Conservation (phyloP, 2,888 invertebrate species). For the Agrenia bidenticulata region DNA sequence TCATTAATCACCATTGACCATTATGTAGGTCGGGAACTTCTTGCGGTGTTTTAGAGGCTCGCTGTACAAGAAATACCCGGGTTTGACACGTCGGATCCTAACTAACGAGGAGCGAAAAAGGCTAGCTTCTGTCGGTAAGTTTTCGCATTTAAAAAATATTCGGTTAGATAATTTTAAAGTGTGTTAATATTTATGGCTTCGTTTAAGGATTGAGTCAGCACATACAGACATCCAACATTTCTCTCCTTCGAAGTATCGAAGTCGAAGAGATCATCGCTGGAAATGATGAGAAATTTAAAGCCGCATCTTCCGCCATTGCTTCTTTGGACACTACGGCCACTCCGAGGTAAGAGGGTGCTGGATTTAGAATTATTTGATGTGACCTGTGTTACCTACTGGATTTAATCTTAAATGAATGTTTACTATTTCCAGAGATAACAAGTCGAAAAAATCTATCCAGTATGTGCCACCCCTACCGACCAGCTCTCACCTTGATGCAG, state of each 20-base stretch:
- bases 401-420: not conserved
- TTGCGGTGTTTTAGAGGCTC: conserved; percentile 94
- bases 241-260: conserved; percentile 85
- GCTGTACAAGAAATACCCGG: conserved; percentile 97
- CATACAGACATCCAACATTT: conserved; percentile 93
- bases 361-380: not conserved
- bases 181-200: no score
- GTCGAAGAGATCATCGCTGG: conserved; percentile 98
- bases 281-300: conserved; percentile 96
- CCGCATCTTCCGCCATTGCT: conserved; percentile 83
- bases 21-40: conserved; percentile 85
- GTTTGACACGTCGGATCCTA: conserved; percentile 83
- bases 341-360: conserved; percentile 56
- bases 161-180: no score
- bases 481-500: conserved; percentile 90
- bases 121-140: conserved; percentile 75
- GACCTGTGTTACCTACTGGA: no score
- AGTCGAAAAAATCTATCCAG: conserved; percentile 80
- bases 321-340: conserved; percentile 64
- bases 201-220: conserved; percentile 72
- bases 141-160: no score
- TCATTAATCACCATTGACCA: conserved; percentile 20
- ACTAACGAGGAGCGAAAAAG: conserved; percentile 95
- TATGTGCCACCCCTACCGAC: conserved; percentile 95
- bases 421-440: conserved; percentile 63